A percentile compares a stretch with the other conserved stretches of the same genome.
phyloP scores from a whole-genome alignment of 2,797 vertebrate genomes.

The Thaleichthys pacificus region DNA sequence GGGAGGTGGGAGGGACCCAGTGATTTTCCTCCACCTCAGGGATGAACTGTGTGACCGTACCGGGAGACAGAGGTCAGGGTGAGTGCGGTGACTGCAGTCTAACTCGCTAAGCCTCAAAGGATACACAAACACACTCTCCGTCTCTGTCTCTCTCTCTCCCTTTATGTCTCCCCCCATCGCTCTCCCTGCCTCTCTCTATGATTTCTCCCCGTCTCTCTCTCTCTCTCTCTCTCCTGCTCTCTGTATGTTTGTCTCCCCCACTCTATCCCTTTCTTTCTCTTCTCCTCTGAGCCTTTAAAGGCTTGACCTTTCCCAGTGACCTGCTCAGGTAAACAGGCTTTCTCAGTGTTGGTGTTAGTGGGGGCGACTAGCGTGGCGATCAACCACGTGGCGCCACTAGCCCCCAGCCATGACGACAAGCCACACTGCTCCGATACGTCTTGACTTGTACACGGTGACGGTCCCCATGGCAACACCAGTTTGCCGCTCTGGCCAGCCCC shows the following conservation, averaged over 20 bases:
- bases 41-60: not conserved
- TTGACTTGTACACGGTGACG: not conserved
- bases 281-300: not conserved
- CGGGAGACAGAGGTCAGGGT: constrained; percentile 1
- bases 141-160: not conserved
- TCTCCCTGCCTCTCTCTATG: not conserved
- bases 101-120: not conserved
- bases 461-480: constrained; percentile 44
- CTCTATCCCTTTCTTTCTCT: not conserved
- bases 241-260: not conserved
- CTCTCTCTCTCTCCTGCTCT: not conserved
- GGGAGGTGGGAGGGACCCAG: not conserved
- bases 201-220: not conserved
- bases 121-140: not conserved
- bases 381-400: not conserved
- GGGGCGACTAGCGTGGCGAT: not conserved
- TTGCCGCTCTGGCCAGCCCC: not conserved
- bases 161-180: not conserved
- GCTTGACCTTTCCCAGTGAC: not conserved
- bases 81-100: constrained; percentile 14
- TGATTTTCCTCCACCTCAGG: constrained; percentile 3
- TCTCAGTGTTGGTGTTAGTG: not conserved
- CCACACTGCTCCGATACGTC: not conserved
- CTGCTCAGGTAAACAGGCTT: not conserved
- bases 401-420: not conserved